A percentile compares a stretch with the other conserved stretches of the same genome.
Conservation (phyloP, 2,797 vertebrate species). For the Chloroceryle amazona region DNA sequence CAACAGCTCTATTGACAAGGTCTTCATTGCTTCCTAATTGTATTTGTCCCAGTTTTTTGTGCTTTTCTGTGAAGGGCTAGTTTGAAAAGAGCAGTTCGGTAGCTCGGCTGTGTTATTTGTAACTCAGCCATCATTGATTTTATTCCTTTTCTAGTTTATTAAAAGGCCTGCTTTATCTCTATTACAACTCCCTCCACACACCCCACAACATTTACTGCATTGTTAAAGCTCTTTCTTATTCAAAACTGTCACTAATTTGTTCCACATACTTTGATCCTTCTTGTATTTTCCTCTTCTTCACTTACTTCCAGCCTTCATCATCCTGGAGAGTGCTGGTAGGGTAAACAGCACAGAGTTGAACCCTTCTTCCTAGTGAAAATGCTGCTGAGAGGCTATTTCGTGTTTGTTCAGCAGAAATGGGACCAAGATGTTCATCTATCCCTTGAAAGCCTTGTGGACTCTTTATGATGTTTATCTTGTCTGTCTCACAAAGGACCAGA, state of each 20-base stretch:
- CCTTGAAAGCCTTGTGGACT: background rate
- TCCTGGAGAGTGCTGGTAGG: background rate
- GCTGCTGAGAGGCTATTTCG: background rate
- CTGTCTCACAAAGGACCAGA: background rate
- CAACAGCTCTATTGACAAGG: constrained; percentile 54
- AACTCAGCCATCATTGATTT: constrained; percentile 30
- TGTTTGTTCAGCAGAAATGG: background rate
- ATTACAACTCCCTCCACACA: background rate
- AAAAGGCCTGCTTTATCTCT: constrained; percentile 6
- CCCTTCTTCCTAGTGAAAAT: background rate
- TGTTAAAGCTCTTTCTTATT: constrained; percentile 2
- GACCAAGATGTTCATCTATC: background rate
- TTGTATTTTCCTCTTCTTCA: background rate
- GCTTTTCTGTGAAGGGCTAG: constrained; percentile 18
- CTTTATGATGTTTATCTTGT: background rate
- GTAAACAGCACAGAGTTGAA: background rate
- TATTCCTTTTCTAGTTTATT: constrained; percentile 41
- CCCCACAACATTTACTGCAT: background rate
- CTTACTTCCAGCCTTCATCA: background rate
- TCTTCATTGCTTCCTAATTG: constrained; percentile 51
- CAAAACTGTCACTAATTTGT: constrained; percentile 6
- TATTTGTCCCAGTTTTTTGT: constrained; percentile 35
- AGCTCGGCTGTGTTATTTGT: background rate
- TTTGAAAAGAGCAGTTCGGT: constrained; percentile 25
- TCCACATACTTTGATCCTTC: background rate